Conservation (phyloP, 1,140 invertebrate genomes). For the Cheumatopsyche charites region DNA sequence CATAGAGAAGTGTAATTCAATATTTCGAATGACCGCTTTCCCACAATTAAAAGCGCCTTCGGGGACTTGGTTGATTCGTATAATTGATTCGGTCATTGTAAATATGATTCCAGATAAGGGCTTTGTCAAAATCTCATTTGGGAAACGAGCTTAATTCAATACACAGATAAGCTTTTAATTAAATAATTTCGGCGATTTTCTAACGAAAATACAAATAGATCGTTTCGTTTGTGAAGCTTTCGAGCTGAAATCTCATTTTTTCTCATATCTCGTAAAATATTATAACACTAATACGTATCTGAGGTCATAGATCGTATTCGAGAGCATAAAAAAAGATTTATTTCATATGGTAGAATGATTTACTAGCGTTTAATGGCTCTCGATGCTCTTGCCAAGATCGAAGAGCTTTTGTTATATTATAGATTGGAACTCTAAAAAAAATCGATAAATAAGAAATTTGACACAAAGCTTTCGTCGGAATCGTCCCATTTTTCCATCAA, state of each 20-base stretch:
- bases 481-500: not conserved
- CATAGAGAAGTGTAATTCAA: constrained; percentile 34
- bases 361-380: constrained; percentile 30
- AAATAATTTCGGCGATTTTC: too few species aligned
- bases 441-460: not conserved
- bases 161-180: not conserved
- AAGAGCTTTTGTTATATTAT: constrained; percentile 24
- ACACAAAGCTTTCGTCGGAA: not conserved
- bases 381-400: constrained; percentile 18
- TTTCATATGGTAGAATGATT: constrained; percentile 30
- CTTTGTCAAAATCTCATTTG: not conserved
- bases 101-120: not conserved
- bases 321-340: constrained; percentile 25
- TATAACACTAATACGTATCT: not conserved
- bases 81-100: not conserved
- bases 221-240: not conserved
- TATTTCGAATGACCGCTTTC: constrained; percentile 34
- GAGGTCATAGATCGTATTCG: constrained; percentile 10
- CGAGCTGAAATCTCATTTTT: constrained; percentile 28
- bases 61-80: not conserved
- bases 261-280: constrained; percentile 3
- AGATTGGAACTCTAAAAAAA: constrained; percentile 1
- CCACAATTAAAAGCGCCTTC: constrained; percentile 21
- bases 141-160: not conserved
- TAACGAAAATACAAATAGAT: too few species aligned